These are phyloP conservation scores for Coelopa frigida DNA, from an alignment of 1,140 invertebrate genomes.

Conservation along the genomic window DNA sequence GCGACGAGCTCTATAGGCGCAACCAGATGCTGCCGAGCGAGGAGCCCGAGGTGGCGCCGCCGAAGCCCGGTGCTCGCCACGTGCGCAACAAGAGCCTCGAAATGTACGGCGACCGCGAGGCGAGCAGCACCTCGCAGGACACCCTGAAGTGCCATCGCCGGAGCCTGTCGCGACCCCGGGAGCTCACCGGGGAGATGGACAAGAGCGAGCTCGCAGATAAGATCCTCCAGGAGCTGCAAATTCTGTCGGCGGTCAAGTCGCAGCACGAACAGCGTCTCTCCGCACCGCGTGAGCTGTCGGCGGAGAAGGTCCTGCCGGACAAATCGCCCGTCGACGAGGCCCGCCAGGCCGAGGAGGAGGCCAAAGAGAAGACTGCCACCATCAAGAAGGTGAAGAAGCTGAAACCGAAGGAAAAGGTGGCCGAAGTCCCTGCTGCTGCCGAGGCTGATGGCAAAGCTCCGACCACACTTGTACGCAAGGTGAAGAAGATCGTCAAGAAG, in stretches of 20 bases:
- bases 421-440: conserved; percentile 5
- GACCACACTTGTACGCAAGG: conserved; percentile 28
- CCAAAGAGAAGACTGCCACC: conserved; percentile 26
- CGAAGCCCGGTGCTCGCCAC: conserved; percentile 19
- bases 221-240: conserved; percentile 37
- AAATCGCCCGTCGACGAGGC: not conserved
- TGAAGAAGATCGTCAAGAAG: conserved; percentile 35
- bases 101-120: conserved; percentile 18
- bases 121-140: conserved; percentile 8
- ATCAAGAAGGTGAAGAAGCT: conserved; percentile 41
- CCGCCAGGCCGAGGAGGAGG: conserved; percentile 5
- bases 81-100: conserved; percentile 40
- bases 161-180: conserved; percentile 27
- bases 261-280: conserved; percentile 16
- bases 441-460: conserved; percentile 15
- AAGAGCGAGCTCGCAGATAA: conserved; percentile 37
- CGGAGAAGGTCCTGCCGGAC: not conserved
- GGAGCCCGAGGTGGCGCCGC: conserved; percentile 4
- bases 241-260: conserved; percentile 27
- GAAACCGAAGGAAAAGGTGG: conserved; percentile 28
- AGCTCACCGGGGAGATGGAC: conserved; percentile 23
- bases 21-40: conserved; percentile 34
- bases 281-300: conserved; percentile 5
- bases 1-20: conserved; percentile 17
- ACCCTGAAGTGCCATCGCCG: conserved; percentile 11